Conservation (phyloP, 1,140 invertebrate species). For the Bombus superbus region DNA sequence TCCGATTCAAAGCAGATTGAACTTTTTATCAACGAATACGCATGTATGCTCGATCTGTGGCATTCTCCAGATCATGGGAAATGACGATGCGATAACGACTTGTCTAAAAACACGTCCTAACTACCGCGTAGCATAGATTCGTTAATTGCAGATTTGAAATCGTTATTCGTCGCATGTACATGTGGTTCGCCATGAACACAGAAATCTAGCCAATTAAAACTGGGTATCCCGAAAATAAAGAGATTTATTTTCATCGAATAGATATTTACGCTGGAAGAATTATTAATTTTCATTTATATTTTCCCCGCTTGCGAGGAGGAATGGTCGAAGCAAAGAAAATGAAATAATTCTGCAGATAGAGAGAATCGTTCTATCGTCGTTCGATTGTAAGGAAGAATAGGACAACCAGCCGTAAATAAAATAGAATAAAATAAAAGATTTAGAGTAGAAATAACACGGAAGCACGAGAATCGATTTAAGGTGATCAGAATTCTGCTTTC, state of each 20-base stretch:
- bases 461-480: neutral
- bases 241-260: neutral
- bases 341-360: neutral
- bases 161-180: neutral
- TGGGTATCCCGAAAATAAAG: neutral
- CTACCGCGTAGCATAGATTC: neutral
- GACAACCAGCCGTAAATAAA: neutral
- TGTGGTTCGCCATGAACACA: neutral
- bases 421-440: neutral
- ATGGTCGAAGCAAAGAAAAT: neutral
- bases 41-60: neutral
- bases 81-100: neutral
- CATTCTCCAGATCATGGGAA: neutral
- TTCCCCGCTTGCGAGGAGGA: neutral
- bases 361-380: neutral
- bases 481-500: neutral
- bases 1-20: neutral
- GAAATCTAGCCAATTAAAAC: constrained; percentile 32
- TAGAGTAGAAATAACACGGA: neutral
- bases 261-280: neutral
- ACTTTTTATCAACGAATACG: neutral
- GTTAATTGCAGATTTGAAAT: constrained; percentile 1
- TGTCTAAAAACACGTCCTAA: neutral
- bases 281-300: neutral
- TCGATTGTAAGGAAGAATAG: neutral